Percentiles rank a stretch among this genome's conserved stretches.
Evolutionary conservation across 2,113 vertebrate species (phyloP).

Genomic region (Chaetodon auriga): DNA sequence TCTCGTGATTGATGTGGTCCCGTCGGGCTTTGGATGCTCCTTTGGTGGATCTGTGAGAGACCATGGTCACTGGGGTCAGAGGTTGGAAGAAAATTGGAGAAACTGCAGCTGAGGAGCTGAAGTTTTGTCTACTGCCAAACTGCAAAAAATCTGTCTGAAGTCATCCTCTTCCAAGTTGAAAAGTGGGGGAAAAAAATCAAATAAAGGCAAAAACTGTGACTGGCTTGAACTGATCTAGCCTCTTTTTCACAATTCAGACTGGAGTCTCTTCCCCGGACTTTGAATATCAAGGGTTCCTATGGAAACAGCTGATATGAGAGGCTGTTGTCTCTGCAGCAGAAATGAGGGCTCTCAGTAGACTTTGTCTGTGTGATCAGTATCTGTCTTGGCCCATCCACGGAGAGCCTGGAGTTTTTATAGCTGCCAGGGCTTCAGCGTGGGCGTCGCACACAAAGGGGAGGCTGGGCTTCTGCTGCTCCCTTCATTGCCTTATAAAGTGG

Average conservation of each 20-base stretch:
- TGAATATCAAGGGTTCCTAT: conserved; percentile 75
- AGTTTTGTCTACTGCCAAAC: conserved; percentile 16
- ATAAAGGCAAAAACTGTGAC: background rate
- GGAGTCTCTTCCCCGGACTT: conserved; percentile 41
- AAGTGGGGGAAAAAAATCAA: background rate
- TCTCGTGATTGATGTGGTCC: conserved; percentile 90
- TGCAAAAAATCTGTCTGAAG: background rate
- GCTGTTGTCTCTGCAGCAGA: conserved; percentile 54
- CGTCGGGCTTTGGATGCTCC: conserved; percentile 90
- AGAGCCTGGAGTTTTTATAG: conserved; percentile 74
- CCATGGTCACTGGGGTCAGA: conserved; percentile 59
- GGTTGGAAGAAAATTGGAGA: background rate
- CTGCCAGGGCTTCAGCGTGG: conserved; percentile 70
- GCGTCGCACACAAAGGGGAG: conserved; percentile 70
- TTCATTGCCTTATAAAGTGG: conserved; percentile 70
- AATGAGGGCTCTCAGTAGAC: conserved; percentile 54
- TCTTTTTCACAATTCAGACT: conserved; percentile 18
- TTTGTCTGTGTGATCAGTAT: conserved; percentile 63
- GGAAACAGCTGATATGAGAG: conserved; percentile 71
- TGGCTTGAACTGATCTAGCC: conserved; percentile 28
- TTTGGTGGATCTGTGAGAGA: conserved; percentile 89
- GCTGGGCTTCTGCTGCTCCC: conserved; percentile 64
- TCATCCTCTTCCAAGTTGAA: conserved; percentile 26
- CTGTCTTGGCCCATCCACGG: conserved; percentile 67
- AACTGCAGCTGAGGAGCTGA: background rate